Evolutionary conservation across 1,140 invertebrate genomes (phyloP).

Genomic region (Lepidotrigona ventralis): DNA sequence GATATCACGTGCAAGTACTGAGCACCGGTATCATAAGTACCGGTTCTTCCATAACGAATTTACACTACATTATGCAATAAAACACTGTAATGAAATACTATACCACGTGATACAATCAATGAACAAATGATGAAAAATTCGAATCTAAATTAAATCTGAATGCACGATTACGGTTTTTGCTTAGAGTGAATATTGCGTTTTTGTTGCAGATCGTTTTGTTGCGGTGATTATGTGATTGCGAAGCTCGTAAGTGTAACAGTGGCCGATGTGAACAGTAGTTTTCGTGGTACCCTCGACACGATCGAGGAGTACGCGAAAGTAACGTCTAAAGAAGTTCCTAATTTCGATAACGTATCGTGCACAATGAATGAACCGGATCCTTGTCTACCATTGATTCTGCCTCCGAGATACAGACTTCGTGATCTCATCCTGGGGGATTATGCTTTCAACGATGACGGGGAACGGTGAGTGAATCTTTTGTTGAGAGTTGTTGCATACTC

Average conservation of each 20-base stretch:
- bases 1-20: too few relatives aligned
- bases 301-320: conserved; percentile 42
- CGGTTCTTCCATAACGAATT: neutral
- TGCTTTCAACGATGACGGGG: conserved; percentile 88
- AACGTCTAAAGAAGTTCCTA: conserved; percentile 9
- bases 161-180: neutral
- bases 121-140: neutral
- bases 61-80: too few relatives aligned
- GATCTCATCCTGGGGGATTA: conserved; percentile 90
- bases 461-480: conserved; percentile 82
- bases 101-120: too few relatives aligned
- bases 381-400: conserved; percentile 74
- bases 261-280: conserved; percentile 39
- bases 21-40: neutral
- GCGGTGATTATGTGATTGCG: neutral
- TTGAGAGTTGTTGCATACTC: neutral
- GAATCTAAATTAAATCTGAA: neutral
- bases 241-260: neutral
- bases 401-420: conserved; percentile 86
- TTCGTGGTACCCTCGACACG: conserved; percentile 38
- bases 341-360: conserved; percentile 35
- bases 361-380: conserved; percentile 79
- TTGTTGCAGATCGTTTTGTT: neutral
- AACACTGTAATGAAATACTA: too few relatives aligned
- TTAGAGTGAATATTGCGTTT: neutral